A percentile compares a stretch with the other conserved stretches of the same genome.
Evolutionary conservation across 2,113 vertebrate species (phyloP).

Genomic region (Egretta garzetta): DNA sequence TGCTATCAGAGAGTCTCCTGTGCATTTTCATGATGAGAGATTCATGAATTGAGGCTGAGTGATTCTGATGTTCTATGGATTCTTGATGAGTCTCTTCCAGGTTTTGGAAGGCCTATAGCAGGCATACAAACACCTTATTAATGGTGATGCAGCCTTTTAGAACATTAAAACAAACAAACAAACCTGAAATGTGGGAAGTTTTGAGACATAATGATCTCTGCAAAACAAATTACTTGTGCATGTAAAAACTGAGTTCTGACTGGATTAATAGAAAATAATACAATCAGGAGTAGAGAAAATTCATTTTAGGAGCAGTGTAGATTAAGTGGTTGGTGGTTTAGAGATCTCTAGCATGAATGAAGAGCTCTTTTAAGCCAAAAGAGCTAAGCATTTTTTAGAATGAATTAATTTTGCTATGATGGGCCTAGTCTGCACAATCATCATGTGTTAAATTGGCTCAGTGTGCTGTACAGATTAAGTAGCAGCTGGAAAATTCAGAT

Average conservation of each 20-base stretch:
- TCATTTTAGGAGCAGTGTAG: not conserved
- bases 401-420: not conserved
- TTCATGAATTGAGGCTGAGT: slow-evolving; percentile 9
- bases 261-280: not conserved
- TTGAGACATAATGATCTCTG: not conserved
- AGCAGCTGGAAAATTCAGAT: not conserved
- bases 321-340: not conserved
- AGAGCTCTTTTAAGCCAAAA: not conserved
- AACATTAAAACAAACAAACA: not conserved
- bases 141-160: not conserved
- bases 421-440: not conserved
- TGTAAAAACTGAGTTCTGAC: not conserved
- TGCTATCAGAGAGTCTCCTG: slow-evolving; percentile 14
- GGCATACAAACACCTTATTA: not conserved
- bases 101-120: not conserved
- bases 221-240: not conserved
- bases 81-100: slow-evolving; percentile 1
- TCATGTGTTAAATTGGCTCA: not conserved
- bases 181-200: not conserved
- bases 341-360: not conserved
- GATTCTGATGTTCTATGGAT: not conserved
- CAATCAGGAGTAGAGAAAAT: not conserved
- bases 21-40: slow-evolving; percentile 25
- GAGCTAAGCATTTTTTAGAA: not conserved
- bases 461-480: not conserved